Base-by-base conservation (phyloP, 2,888 invertebrate species). In the Fabriciana adippe region DNA sequence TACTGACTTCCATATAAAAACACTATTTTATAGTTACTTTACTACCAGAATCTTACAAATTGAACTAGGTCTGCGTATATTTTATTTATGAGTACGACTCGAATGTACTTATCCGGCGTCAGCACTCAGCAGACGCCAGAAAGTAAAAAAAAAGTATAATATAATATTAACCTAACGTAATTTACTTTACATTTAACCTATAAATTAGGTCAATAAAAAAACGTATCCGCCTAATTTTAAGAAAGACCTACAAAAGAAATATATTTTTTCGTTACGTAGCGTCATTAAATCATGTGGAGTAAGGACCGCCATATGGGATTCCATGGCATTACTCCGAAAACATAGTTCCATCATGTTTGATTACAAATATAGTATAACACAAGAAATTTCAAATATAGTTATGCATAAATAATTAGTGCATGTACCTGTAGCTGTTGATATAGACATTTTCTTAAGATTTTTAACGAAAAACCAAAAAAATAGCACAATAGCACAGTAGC, bases 301-400 rank as follows among this genome's bases (percentile, higher is more conserved):
- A 85, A 87, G 89, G 90, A 92, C 92, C 92, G 92, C 92, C 92
- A 92, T 92, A 92, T 92, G 92, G 92, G 91, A 91, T 90, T 92
- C 92, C 89, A 92, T 91, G 89, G 92, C 89, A 88, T 90, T 90
- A 87, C 90, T 89, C 88, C 87, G 87, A 89, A 89, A 89, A 88
- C 87, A 88, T 83, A 84, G 87, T 84, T 88, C 81, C 79, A 84
- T 80, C 84, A 85, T 86, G 87, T 88, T 88, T 83, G 81, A 80
- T 81, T 76, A 79, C 82, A 86, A 85, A 84, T 84, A 83, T 76
- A 71, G 64, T 57, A 74, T 73, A 80, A 72, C 76, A 75, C 68
- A 53, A 62, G 53, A 55, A 76, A 71, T 78, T 74, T 78, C 69
- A 68, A 75, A 73, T 72, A 73, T 74, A 82, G 78, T 77, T 76